These are phyloP conservation scores for Calameuta idolon DNA, from an alignment of 2,888 invertebrate species.

Conservation along the genomic window DNA sequence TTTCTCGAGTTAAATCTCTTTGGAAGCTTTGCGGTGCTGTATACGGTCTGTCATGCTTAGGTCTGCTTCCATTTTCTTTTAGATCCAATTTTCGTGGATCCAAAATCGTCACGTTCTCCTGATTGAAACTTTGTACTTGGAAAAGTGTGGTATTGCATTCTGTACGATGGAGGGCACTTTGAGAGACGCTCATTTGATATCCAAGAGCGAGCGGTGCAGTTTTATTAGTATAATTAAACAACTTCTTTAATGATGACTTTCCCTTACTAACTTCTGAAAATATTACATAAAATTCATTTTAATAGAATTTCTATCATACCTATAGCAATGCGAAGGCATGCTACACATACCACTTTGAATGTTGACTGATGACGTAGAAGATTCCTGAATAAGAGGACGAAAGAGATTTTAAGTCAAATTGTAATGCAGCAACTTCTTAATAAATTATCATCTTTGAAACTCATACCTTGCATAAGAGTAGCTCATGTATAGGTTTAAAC, in stretches of 20 bases:
- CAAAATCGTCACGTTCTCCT: conserved; percentile 37
- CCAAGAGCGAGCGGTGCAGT: conserved; percentile 50
- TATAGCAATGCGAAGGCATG: background rate
- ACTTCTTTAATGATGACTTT: conserved; percentile 32
- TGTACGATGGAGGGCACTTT: conserved; percentile 20
- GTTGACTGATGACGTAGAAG: background rate
- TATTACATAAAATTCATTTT: conserved; percentile 11
- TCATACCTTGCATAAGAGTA: conserved; percentile 40
- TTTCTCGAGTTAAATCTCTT: conserved; percentile 29
- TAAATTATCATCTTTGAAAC: conserved; percentile 3
- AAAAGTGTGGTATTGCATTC: conserved; percentile 27
- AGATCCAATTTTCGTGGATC: conserved; percentile 35
- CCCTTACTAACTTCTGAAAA: conserved; percentile 27
- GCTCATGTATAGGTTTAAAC: conserved; percentile 52
- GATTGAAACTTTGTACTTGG: conserved; percentile 29
- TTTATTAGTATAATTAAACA: conserved; percentile 51
- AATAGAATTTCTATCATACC: background rate
- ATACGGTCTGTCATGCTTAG: conserved; percentile 42
- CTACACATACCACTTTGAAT: background rate
- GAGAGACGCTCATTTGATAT: conserved; percentile 32
- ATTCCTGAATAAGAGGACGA: background rate
- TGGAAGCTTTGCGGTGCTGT: conserved; percentile 49
- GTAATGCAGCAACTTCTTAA: background rate
- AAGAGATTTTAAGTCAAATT: background rate
- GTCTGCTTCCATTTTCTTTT: conserved; percentile 17